Evolutionary conservation across 2,888 invertebrate species (phyloP), one percentile per base, ranked within the genome.

Genomic region (Diloba caeruleocephala): DNA sequence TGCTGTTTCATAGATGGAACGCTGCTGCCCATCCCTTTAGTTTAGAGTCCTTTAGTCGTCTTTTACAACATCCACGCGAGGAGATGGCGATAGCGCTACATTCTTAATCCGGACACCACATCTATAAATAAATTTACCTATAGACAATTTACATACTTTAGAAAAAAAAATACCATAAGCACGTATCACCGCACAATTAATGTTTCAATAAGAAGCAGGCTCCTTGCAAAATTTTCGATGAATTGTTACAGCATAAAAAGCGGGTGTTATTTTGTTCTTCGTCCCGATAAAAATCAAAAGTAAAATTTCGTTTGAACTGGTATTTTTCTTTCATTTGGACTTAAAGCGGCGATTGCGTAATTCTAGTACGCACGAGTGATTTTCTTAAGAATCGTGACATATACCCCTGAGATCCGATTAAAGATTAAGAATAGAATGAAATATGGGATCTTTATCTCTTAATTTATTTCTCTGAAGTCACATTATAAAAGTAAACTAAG

Each of bases 301-400:
- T 4, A 25, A 26, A n/a, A 15, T 26, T 26, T 38, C n/a, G 7
- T 17, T 26, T 26, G 8, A 38, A n/a, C 10, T 6, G 14, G 3
- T 34, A 37, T 37, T 25, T 45, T 38, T 39, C 23, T 37, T 21
- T n/a, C 9, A 33, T 15, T 10, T 36, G 15, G 12, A n/a, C 10
- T 29, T 7, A 5, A 13, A 12, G 10, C 10, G n/a, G 26, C 6
- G 9, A 4, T 13, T 37, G 3, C 32, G 26, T 12, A n/a, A 37
- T 33, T 10, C 17, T 31, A 10, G 8, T 23, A 10, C 21, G 44
- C 46, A 45, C 17, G 33, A 33, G 6, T 29, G 38, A 23, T 39
- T 39, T 15, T 23, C 1, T 42, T 13, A 13, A 23, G 46, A 7
- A 34, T 9, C 32, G 32, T 21, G 15, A 33, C 21, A 13, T 15